Evolutionary conservation across 2,888 invertebrate genomes (phyloP).

Genomic region (Chrysolina haemoptera): DNA sequence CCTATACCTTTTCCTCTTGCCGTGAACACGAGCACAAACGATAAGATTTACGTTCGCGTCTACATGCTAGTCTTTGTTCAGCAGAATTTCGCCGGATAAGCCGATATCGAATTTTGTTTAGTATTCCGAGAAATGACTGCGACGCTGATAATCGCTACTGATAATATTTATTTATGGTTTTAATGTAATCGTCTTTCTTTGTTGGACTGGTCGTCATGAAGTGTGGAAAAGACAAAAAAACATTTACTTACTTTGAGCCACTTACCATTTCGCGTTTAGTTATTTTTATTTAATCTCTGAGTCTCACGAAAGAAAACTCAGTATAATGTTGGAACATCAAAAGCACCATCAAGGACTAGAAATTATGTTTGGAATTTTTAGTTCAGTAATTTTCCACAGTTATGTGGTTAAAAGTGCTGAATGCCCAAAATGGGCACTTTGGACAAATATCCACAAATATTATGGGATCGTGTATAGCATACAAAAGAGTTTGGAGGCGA

Average conservation of each 20-base stretch:
- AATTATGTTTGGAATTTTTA: too few species aligned
- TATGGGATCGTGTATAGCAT: too few species aligned
- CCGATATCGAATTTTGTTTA: slow-evolving; percentile 33
- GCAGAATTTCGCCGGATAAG: slow-evolving; percentile 43
- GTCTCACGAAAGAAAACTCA: background rate
- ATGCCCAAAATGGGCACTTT: too few species aligned
- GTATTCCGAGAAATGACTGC: slow-evolving; percentile 25
- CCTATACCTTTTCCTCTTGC: slow-evolving; percentile 40
- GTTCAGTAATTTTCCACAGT: too few species aligned
- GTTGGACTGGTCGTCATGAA: background rate
- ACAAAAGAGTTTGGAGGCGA: too few species aligned
- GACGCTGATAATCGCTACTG: background rate
- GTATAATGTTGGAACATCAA: background rate
- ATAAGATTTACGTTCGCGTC: slow-evolving; percentile 42
- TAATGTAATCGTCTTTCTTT: slow-evolving; percentile 5
- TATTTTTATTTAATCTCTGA: background rate
- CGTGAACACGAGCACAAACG: slow-evolving; percentile 35
- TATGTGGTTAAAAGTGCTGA: too few species aligned
- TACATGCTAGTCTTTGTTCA: slow-evolving; percentile 40
- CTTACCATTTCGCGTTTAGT: background rate
- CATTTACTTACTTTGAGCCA: background rate
- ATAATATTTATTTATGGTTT: slow-evolving; percentile 17
- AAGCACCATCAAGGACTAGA: too few species aligned
- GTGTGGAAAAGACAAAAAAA: background rate
- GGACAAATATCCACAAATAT: too few species aligned